Percentiles rank a stretch among this genome's conserved stretches.
phyloP scores from a whole-genome alignment of 2,888 invertebrate species.

The Agrotis clavis region DNA sequence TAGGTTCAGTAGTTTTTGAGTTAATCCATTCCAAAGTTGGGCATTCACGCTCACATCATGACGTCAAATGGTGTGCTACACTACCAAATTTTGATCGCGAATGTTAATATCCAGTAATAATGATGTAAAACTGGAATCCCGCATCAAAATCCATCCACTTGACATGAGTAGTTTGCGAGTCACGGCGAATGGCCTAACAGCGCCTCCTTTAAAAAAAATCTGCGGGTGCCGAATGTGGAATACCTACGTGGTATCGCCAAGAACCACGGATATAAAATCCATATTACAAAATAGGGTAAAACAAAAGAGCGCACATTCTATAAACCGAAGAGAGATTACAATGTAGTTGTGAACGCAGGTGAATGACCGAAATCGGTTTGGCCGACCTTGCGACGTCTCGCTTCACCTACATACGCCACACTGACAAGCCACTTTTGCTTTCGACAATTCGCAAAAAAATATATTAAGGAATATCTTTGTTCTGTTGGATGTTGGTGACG shows the following conservation, averaged over 20 bases:
- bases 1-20: too few relatives aligned
- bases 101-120: too few relatives aligned
- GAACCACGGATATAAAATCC: constrained; percentile 30
- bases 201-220: too few relatives aligned
- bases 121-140: too few relatives aligned
- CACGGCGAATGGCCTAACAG: too few relatives aligned
- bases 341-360: constrained; percentile 80
- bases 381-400: constrained; percentile 88
- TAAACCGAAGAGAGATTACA: constrained; percentile 75
- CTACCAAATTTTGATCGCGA: too few relatives aligned
- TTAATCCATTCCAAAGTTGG: too few relatives aligned
- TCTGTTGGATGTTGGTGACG: constrained; percentile 54
- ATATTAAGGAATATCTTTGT: constrained; percentile 69
- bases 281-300: constrained; percentile 45
- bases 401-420: constrained; percentile 90
- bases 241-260: neutral
- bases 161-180: too few relatives aligned
- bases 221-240: too few relatives aligned
- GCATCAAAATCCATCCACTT: too few relatives aligned
- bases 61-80: neutral
- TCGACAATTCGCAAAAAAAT: constrained; percentile 89
- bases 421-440: constrained; percentile 89
- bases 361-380: constrained; percentile 90
- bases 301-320: constrained; percentile 56
- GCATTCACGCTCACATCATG: too few relatives aligned